phyloP scores from a whole-genome alignment of 1,140 invertebrate genomes.

The roundworm (Caenorhabditis elegans) region DNA sequence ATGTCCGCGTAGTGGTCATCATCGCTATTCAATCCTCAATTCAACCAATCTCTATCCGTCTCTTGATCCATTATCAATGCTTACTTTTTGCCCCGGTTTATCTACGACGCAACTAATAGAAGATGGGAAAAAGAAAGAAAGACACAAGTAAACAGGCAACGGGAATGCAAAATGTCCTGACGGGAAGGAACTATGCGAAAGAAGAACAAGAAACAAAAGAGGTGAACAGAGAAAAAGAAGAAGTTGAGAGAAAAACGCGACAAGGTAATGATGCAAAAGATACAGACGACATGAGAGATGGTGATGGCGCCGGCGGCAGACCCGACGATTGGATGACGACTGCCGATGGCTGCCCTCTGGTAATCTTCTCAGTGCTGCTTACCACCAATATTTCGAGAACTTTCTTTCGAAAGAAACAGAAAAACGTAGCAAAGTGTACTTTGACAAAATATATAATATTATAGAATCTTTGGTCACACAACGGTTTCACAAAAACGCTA shows the following conservation, averaged over 20 bases:
- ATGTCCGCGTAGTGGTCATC: neutral
- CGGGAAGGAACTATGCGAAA: neutral
- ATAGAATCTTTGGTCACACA: neutral
- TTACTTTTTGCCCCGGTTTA: constrained; percentile 8
- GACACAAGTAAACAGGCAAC: neutral
- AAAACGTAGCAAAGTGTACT: neutral
- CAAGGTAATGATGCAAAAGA: constrained; percentile 6
- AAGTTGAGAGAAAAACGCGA: neutral
- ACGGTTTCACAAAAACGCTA: neutral
- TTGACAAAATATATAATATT: neutral
- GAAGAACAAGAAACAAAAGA: neutral
- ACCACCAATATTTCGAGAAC: neutral
- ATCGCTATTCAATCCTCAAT: neutral
- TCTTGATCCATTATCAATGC: neutral
- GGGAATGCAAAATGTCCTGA: constrained; percentile 3
- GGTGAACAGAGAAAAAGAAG: neutral
- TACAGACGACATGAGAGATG: neutral
- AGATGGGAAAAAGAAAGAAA: neutral
- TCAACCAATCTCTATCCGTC: neutral
- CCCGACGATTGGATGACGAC: constrained; percentile 5
- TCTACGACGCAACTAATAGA: neutral
- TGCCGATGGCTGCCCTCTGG: constrained; percentile 1
- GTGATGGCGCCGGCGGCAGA: neutral
- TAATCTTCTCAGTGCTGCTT: constrained; percentile 17
- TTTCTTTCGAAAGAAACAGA: neutral